A percentile compares a stretch with the other conserved stretches of the same genome.
These are phyloP conservation scores for Acyrthosiphon pisum DNA, from an alignment of 1,140 invertebrate genomes.

Conservation along the genomic window DNA sequence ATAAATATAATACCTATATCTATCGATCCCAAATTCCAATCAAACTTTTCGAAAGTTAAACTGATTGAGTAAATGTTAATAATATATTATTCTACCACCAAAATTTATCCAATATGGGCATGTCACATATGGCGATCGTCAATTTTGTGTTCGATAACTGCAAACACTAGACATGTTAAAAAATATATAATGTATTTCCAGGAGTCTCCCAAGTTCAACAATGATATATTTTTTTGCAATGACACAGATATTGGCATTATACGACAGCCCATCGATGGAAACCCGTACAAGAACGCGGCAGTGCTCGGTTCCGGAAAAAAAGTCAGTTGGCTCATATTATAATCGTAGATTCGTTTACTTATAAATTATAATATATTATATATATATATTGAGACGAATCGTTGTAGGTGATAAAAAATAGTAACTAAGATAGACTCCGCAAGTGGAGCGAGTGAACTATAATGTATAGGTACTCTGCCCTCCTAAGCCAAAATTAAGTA, in stretches of 20 bases:
- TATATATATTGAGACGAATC: no score
- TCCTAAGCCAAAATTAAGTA: no score
- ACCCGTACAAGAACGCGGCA: not conserved
- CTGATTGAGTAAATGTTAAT: not conserved
- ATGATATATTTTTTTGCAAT: slow-evolving; percentile 1
- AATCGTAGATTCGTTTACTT: no score
- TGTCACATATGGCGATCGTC: no score
- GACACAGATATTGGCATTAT: slow-evolving; percentile 23
- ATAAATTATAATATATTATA: no score
- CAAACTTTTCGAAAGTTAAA: not conserved
- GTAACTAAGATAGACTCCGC: no score
- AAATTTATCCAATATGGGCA: not conserved
- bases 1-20: not conserved
- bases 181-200: not conserved
- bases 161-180: not conserved
- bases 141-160: not conserved
- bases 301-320: not conserved
- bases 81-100: not conserved
- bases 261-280: slow-evolving; percentile 28
- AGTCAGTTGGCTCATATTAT: not conserved
- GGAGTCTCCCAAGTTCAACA: not conserved
- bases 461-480: no score
- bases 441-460: no score
- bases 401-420: no score
- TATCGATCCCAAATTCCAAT: not conserved